Evolutionary conservation across 2,888 invertebrate genomes (phyloP).

Genomic region (Muscina levida): DNA sequence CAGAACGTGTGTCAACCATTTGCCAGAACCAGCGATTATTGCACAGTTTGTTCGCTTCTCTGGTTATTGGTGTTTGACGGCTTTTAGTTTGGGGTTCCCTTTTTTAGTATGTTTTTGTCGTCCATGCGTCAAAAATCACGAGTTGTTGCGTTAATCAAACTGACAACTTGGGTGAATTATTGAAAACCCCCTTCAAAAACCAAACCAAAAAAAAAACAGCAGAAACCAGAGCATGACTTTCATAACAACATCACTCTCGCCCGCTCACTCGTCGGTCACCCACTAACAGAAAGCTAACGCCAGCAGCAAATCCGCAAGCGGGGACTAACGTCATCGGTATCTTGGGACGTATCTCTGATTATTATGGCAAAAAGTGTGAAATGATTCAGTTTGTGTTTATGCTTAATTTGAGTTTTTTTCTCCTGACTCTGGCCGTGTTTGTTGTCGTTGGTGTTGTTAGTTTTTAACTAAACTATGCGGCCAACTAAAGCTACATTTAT

Average conservation of each 20-base stretch:
- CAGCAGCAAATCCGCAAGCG: conserved; percentile 2
- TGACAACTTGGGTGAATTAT: conserved; percentile 65
- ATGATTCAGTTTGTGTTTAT: conserved; percentile 52
- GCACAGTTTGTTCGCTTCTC: conserved; percentile 7
- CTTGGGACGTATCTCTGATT: conserved; percentile 35
- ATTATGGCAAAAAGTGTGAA: conserved; percentile 52
- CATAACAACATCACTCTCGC: conserved; percentile 52
- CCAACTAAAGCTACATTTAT: conserved; percentile 56
- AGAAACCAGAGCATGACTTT: conserved; percentile 53
- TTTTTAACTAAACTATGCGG: conserved; percentile 56
- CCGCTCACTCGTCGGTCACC: conserved; percentile 32
- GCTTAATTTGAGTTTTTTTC: conserved; percentile 43
- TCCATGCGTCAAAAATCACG: conserved; percentile 63
- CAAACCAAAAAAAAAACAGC: conserved; percentile 15
- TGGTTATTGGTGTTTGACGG: conserved; percentile 36
- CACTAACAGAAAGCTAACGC: conserved; percentile 2
- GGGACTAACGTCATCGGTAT: background rate
- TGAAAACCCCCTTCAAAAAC: conserved; percentile 32
- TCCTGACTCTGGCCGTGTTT: too few relatives aligned
- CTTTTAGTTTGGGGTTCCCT: conserved; percentile 41
- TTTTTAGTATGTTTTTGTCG: conserved; percentile 50
- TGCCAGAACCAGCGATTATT: conserved; percentile 34
- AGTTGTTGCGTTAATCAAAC: conserved; percentile 66
- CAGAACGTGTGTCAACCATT: conserved; percentile 34
- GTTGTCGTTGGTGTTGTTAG: conserved; percentile 33